phyloP scores from a whole-genome alignment of 1,140 invertebrate genomes.

The Trichonephila clavata region DNA sequence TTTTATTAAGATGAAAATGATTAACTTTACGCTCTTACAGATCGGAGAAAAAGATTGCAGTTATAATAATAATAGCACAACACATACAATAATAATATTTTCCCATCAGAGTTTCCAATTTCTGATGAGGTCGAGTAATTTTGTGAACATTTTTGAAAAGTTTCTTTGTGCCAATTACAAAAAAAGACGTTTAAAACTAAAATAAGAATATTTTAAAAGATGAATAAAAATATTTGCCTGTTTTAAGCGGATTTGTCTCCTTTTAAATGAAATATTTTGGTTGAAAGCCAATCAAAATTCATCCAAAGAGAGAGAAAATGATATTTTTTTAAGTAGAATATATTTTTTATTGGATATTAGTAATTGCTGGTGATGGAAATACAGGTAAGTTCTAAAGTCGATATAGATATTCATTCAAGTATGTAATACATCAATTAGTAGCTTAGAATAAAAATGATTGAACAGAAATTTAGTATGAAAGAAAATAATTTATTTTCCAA shows the following conservation, averaged over 20 bases:
- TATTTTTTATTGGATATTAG: too few species aligned
- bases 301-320: not conserved
- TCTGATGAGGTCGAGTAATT: constrained; percentile 31
- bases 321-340: not conserved
- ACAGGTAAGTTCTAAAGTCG: too few species aligned
- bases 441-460: too few species aligned
- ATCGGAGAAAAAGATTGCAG: constrained; percentile 43
- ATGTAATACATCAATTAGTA: not conserved
- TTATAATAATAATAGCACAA: constrained; percentile 10
- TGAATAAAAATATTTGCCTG: not conserved
- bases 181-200: not conserved
- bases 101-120: constrained; percentile 50
- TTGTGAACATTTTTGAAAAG: constrained; percentile 19
- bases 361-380: too few species aligned
- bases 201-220: not conserved
- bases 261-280: not conserved
- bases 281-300: constrained; percentile 14
- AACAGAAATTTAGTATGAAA: too few species aligned
- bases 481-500: too few species aligned
- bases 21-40: constrained; percentile 54
- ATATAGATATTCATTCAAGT: not conserved
- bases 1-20: constrained; percentile 68
- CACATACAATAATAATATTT: constrained; percentile 45
- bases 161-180: not conserved
- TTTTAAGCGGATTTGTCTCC: not conserved